phyloP scores from a whole-genome alignment of 2,888 invertebrate species.

The Agrenia bidenticulata region DNA sequence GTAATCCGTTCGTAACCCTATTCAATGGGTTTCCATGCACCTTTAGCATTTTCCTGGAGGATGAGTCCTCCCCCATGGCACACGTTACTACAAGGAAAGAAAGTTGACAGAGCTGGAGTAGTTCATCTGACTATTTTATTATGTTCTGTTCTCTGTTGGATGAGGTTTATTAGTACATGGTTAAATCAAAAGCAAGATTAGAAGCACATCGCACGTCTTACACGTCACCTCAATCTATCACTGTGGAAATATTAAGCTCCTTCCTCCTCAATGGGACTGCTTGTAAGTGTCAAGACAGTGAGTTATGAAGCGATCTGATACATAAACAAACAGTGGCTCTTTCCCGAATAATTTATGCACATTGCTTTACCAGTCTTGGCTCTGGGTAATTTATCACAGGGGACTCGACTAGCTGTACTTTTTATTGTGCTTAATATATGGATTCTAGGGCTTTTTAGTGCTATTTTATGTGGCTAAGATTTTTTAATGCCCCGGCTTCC shows the following conservation, averaged over 20 bases:
- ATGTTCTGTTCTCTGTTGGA: no score
- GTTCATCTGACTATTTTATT: no score
- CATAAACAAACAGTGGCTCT: slow-evolving; percentile 29
- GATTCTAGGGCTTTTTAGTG: not conserved
- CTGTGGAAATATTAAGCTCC: slow-evolving; percentile 23
- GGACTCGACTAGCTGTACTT: not conserved
- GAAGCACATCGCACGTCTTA: slow-evolving; percentile 23
- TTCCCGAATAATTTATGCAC: slow-evolving; percentile 16
- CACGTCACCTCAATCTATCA: slow-evolving; percentile 32
- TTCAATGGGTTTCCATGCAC: no score
- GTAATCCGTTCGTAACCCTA: not conserved
- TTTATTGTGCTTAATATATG: not conserved
- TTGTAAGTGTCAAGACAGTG: slow-evolving; percentile 24
- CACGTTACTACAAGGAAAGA: no score
- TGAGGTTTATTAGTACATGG: not conserved
- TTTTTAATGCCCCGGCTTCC: no score
- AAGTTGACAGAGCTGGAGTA: no score
- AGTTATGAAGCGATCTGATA: slow-evolving; percentile 25
- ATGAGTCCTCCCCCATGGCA: no score
- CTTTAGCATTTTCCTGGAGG: no score
- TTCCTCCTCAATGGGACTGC: slow-evolving; percentile 11
- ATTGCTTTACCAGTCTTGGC: slow-evolving; percentile 9
- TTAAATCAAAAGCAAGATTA: slow-evolving; percentile 25
- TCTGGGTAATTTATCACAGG: slow-evolving; percentile 11
- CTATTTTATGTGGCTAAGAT: no score